Evolutionary conservation across 2,888 invertebrate species (phyloP), one percentile per base, ranked within the genome.

Genomic region (Andrena flavipes): DNA sequence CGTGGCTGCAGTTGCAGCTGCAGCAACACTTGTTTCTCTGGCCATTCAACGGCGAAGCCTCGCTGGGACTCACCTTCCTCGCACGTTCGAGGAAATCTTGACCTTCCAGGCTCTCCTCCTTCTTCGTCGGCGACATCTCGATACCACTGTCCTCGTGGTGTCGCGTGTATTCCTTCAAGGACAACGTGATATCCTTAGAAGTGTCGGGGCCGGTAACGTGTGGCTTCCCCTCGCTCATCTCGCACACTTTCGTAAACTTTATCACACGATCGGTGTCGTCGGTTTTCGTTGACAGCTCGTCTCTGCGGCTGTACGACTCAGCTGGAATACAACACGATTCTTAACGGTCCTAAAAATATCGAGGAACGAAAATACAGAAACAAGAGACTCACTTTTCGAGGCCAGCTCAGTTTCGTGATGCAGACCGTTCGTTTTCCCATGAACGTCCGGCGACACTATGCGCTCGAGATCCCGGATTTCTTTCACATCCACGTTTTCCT

Each of bases 31-130:
- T 68, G 48, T 82, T 82, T 56, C 78, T 30, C n/a, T 77, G 74
- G 62, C 62, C 80, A 49, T 81, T 81, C 59, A 85, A 81, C 33
- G 82, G 63, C 33, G 80, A 42, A 59, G 68, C 84, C 33, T 91
- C 93, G 82, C 89, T 87, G 70, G 91, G 88, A 94, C 94, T 94
- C 93, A 95, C 95, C 95, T 95, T 94, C 88, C 94, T 95, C 90
- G 95, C 91, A 78, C 92, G 92, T 68, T 90, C 91, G 86, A 93
- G 86, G 64, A 95, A 91, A 69, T 94, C 94, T 35, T 94, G 94
- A 0, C 80, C 94, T 42, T 94, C 94, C 20, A 92, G 76, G 54
- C 80, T 91, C 74, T 83, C 88, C 48, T 88, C 84, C 51, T 84
- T 91, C 78, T 82, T 89, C 65, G 82, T 88, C 68, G 87, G 89